A percentile compares a stretch with the other conserved stretches of the same genome.
phyloP scores from a whole-genome alignment of 53 echinoderm and acorn worm species.

The Patiria pectinifera region DNA sequence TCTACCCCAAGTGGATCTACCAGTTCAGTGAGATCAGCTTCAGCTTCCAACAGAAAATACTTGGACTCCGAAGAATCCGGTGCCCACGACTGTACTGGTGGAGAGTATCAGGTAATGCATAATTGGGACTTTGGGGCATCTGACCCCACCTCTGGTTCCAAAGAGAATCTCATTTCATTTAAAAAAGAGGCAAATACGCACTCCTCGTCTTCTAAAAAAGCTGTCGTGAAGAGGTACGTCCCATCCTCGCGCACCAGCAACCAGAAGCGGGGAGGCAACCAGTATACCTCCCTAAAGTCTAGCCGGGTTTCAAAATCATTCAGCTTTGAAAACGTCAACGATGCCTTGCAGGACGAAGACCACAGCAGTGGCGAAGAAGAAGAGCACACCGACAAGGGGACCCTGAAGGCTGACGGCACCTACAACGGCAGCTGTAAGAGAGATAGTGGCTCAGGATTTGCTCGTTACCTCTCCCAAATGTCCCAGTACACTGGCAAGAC shows the following conservation, averaged over 20 bases:
- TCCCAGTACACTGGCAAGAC: constrained; percentile 41
- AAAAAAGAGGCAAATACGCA: neutral
- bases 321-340: constrained; percentile 27
- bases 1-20: neutral
- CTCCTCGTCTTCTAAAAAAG: neutral
- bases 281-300: constrained; percentile 25
- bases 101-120: neutral
- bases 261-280: neutral
- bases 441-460: constrained; percentile 36
- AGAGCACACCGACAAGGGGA: neutral
- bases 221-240: neutral
- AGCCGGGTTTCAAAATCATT: neutral
- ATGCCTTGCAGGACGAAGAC: neutral
- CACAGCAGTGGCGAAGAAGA: neutral
- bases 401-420: constrained; percentile 50
- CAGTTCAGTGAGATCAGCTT: neutral
- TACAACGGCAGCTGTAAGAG: constrained; percentile 36
- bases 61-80: neutral
- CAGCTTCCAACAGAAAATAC: constrained; percentile 5
- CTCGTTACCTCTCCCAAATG: constrained; percentile 54
- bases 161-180: neutral
- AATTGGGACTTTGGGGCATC: neutral
- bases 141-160: neutral
- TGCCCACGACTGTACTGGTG: neutral
- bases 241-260: neutral